phyloP scores from a whole-genome alignment of 2,797 vertebrate species.

The Tadarida brasiliensis region DNA sequence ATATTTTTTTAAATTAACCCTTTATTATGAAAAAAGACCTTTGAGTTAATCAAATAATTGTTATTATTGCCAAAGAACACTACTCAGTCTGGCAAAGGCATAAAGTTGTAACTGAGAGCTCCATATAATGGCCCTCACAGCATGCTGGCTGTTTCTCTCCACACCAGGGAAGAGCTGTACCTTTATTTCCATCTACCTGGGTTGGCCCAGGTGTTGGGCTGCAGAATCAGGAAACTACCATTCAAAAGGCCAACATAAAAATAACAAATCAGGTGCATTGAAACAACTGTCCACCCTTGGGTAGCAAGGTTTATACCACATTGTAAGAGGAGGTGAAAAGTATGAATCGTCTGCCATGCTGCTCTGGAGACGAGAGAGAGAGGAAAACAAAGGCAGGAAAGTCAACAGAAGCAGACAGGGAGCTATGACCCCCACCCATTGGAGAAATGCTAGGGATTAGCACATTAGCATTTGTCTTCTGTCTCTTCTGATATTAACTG shows the following conservation, averaged over 20 bases:
- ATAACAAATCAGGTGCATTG: background rate
- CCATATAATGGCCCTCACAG: background rate
- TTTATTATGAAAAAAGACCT: conserved; percentile 58
- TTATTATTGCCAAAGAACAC: conserved; percentile 37
- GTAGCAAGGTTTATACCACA: background rate
- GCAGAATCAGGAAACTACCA: background rate
- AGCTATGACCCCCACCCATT: background rate
- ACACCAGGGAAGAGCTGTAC: background rate
- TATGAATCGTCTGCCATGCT: background rate
- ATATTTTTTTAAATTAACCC: background rate
- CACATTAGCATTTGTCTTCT: background rate
- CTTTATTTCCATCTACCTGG: background rate
- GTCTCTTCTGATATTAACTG: background rate
- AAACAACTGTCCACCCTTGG: background rate
- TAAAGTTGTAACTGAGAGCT: conserved; percentile 11
- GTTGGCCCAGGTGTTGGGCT: background rate
- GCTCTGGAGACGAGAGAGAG: background rate
- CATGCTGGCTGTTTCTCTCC: background rate
- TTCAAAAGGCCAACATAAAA: background rate
- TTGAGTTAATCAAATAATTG: conserved; percentile 49
- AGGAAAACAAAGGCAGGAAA: conserved; percentile 8
- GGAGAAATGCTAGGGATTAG: background rate
- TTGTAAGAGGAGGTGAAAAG: background rate
- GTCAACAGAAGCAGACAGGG: background rate
- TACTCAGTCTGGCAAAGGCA: background rate